These are phyloP conservation scores for Acanthopagrus latus DNA, from an alignment of 2,797 vertebrate genomes.

Conservation along the genomic window DNA sequence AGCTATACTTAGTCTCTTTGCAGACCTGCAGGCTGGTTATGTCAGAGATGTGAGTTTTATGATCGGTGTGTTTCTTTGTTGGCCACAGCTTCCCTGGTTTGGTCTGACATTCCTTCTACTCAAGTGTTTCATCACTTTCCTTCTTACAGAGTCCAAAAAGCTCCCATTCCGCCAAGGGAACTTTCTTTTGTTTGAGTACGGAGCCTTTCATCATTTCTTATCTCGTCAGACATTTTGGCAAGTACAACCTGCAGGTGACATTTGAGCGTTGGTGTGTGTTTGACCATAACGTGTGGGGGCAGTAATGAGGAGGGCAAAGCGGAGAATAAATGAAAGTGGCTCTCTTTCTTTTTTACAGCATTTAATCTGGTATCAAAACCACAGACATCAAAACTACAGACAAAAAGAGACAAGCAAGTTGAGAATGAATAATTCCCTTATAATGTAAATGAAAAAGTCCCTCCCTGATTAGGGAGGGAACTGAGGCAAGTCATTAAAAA, in stretches of 20 bases:
- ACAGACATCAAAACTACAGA: constrained; percentile 43
- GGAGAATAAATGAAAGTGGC: constrained; percentile 60
- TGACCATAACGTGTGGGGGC: constrained; percentile 66
- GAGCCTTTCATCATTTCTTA: constrained; percentile 76
- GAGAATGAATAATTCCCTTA: constrained; percentile 49
- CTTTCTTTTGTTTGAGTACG: constrained; percentile 70
- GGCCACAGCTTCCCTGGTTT: constrained; percentile 51
- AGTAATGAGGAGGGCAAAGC: constrained; percentile 69
- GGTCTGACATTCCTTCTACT: constrained; percentile 62
- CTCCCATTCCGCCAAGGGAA: constrained; percentile 61
- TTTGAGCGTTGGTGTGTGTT: constrained; percentile 60
- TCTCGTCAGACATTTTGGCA: constrained; percentile 70
- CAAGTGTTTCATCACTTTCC: constrained; percentile 74
- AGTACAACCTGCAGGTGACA: constrained; percentile 68
- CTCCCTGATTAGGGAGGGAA: constrained; percentile 40
- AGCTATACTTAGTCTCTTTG: constrained; percentile 17
- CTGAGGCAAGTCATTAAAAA: constrained; percentile 59
- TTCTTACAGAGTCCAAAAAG: constrained; percentile 58
- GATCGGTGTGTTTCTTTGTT: constrained; percentile 45
- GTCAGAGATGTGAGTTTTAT: constrained; percentile 42
- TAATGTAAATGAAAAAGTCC: constrained; percentile 42
- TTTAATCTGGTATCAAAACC: constrained; percentile 56
- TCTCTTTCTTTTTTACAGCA: not conserved
- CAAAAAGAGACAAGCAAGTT: constrained; percentile 36
- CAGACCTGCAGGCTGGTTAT: constrained; percentile 36